Conservation (phyloP, 2,888 invertebrate genomes). For the Andricus quercusramuli region DNA sequence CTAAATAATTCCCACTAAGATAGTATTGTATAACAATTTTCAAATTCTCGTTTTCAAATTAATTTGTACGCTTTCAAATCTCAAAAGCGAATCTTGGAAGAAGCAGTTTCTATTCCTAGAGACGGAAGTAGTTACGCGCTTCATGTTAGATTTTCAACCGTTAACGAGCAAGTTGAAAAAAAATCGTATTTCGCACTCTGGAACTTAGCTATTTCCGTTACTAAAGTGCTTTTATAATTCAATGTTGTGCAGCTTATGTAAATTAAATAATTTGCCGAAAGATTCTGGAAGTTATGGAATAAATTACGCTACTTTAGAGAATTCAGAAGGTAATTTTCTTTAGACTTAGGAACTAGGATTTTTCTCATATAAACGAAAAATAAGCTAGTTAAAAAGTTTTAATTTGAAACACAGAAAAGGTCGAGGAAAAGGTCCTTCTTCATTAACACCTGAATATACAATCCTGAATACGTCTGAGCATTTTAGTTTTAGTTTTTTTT, state of each 20-base stretch:
- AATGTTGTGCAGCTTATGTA: too few species aligned
- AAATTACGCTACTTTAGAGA: not conserved
- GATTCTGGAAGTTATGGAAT: not conserved
- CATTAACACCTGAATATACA: too few species aligned
- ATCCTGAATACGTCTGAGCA: too few species aligned
- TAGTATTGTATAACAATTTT: not conserved
- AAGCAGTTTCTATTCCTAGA: not conserved
- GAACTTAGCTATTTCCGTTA: too few species aligned
- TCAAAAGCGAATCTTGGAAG: not conserved
- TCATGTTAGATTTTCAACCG: not conserved
- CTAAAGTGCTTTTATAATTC: too few species aligned
- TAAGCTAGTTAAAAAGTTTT: too few species aligned
- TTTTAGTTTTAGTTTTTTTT: too few species aligned
- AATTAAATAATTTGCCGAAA: not conserved
- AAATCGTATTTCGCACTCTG: not conserved
- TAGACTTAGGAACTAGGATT: too few species aligned
- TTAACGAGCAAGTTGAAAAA: slow-evolving; percentile 4
- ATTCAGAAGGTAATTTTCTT: not conserved
- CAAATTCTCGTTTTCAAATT: not conserved
- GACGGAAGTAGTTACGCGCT: not conserved
- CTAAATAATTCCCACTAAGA: too few species aligned
- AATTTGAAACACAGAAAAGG: too few species aligned
- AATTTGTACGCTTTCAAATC: not conserved
- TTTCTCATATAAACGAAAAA: too few species aligned
- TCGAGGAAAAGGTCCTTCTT: too few species aligned